Base-by-base conservation (phyloP, 2,113 vertebrate species). In the Urocitellus parryii region DNA sequence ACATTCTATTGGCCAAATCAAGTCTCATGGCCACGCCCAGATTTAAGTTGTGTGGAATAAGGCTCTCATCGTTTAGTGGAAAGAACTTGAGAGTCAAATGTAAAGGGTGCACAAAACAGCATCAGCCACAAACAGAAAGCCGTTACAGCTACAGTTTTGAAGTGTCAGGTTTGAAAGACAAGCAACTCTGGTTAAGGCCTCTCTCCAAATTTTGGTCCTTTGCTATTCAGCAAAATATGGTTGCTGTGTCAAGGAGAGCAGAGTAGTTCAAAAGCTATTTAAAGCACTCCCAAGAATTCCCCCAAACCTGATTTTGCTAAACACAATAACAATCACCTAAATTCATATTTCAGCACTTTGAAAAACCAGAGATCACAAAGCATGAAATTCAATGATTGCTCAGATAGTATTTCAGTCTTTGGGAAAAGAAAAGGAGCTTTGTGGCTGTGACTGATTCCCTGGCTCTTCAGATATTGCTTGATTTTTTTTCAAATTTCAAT, bases 401-500 rank as follows among this genome's bases (percentile, higher is more conserved):
- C 51, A 53, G 29, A 29, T 5, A 56, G 2, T n/a, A 80, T 22
- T 48, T 82, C 7, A 63, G 32, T 95, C 5, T 88, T 76, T 65
- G 45, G 65, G 65, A 73, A 67, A 65, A 34, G 16, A 76, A 65
- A 88, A 67, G 2, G 5, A n/a, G 63, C 6, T 94, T 85, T 72
- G 18, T 86, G 61, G 17, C 13, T 82, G 8, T 9, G 2, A 63
- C 14, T 78, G 20, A 78, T 84, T 81, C 16, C 20, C 32, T 88
- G 14, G 4, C 4, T 94, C 20, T 92, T 70, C 56, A 89, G 86
- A 25, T 77, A 10, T 74, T 74, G 2, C 5, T 86, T 88, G 17
- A n/a, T 45, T 88, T 94, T 95, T n/a, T 27, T n/a, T 63, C 27
- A 94, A 87, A 84, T 97, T 84, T 94, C n/a, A 95, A 37, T 56